Conservation (phyloP, 2,888 invertebrate genomes). For the Agriotes lineatus region DNA sequence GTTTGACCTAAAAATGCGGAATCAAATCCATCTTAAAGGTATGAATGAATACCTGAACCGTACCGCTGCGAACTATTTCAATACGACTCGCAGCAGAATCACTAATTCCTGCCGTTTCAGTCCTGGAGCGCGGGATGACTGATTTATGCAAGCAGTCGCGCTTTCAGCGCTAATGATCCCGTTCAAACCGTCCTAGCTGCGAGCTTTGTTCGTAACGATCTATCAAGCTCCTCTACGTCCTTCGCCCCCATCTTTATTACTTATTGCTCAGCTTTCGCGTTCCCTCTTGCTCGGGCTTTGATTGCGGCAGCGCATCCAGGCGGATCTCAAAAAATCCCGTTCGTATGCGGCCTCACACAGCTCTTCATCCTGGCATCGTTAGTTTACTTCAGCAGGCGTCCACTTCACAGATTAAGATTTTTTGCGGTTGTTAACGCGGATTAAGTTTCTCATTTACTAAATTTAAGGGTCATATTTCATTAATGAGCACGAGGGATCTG, state of each 20-base stretch:
- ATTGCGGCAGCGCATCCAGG: not conserved
- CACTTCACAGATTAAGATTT: slow-evolving; percentile 2
- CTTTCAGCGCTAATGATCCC: slow-evolving; percentile 44
- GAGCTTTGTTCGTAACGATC: slow-evolving; percentile 28
- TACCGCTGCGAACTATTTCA: slow-evolving; percentile 11
- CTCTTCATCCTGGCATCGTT: slow-evolving; percentile 6
- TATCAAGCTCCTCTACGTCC: slow-evolving; percentile 18
- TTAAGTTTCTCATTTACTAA: too few species aligned
- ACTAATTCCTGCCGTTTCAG: slow-evolving; percentile 58
- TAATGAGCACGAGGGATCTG: too few species aligned
- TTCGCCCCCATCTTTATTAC: slow-evolving; percentile 14
- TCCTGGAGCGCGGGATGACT: slow-evolving; percentile 57
- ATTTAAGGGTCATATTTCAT: too few species aligned
- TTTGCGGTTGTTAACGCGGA: too few species aligned
- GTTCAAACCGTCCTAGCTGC: slow-evolving; percentile 29
- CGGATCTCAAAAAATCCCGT: not conserved
- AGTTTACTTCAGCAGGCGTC: slow-evolving; percentile 24
- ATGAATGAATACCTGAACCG: too few species aligned
- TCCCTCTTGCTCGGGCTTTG: not conserved
- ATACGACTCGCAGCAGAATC: slow-evolving; percentile 50
- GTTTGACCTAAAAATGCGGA: too few species aligned
- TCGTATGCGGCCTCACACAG: slow-evolving; percentile 3
- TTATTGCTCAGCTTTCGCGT: not conserved
- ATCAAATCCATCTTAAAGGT: too few species aligned
- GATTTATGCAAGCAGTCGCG: slow-evolving; percentile 58